phyloP scores from a whole-genome alignment of 2,888 invertebrate species.

The Danaus chrysippus region DNA sequence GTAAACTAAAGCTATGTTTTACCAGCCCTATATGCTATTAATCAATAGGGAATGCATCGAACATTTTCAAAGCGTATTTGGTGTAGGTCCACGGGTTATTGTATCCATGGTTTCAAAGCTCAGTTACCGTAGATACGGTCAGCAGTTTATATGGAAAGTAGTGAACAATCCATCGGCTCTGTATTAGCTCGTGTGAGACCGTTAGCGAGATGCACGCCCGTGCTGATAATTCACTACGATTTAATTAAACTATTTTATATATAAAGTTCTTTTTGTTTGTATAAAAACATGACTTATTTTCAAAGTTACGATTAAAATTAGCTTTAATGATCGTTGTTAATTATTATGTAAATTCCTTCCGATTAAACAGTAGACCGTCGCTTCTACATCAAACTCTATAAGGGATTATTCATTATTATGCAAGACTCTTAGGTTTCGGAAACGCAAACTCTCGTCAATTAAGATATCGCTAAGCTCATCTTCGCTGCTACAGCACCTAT shows the following conservation, averaged over 20 bases:
- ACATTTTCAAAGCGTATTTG: slow-evolving; percentile 5
- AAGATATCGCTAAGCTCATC: slow-evolving; percentile 73
- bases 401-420: slow-evolving; percentile 76
- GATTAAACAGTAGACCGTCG: slow-evolving; percentile 33
- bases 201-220: slow-evolving; percentile 70
- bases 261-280: slow-evolving; percentile 22
- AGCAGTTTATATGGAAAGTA: slow-evolving; percentile 38
- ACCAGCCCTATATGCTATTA: not conserved
- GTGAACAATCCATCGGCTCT: slow-evolving; percentile 37
- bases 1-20: not conserved
- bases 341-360: not conserved
- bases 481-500: slow-evolving; percentile 55
- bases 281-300: not conserved
- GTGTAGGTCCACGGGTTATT: slow-evolving; percentile 22
- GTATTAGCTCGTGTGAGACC: slow-evolving; percentile 40
- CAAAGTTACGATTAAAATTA: not conserved
- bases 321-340: not conserved
- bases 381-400: slow-evolving; percentile 61
- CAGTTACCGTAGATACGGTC: slow-evolving; percentile 34
- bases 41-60: not conserved
- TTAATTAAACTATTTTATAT: slow-evolving; percentile 78
- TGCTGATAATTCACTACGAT: slow-evolving; percentile 62
- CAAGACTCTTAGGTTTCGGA: slow-evolving; percentile 74
- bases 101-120: slow-evolving; percentile 27
- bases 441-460: slow-evolving; percentile 74